Evolutionary conservation across 2,113 vertebrate species (phyloP), one percentile per base, ranked within the genome.

Genomic region (Burhinus oedicnemus): DNA sequence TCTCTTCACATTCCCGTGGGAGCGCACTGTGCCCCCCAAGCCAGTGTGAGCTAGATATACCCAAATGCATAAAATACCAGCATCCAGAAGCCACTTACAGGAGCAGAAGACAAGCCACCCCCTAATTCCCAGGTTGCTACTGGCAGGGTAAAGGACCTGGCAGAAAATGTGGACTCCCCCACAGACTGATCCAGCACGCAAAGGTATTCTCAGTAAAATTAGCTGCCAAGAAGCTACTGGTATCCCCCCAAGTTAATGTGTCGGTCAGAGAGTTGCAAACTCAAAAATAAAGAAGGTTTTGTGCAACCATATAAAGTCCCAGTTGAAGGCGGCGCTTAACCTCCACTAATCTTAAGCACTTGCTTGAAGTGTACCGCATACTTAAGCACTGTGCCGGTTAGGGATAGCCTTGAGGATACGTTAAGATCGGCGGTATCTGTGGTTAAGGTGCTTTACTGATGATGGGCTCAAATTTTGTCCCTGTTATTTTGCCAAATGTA

Each of bases 241-340:
- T 93, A 11, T 49, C n/a, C 34, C 54, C 91, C 49, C 74, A 70
- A 89, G 34, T 47, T 6, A 82, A 72, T 8, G 9, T 40, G n/a
- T 34, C 15, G 8, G 19, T 93, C 87, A 54, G 58, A 83, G 61
- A 72, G 22, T 64, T 34, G 54, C n/a, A 72, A 52, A 77, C 51
- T 58, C 30, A 61, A 87, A 89, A 94, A 69, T 77, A 76, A 81
- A 90, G 66, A 72, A 2, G 49, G 78, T 86, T 88, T 94, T 93
- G 26, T 92, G 64, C 72, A 91, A 60, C 55, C 2, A 1, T 25
- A 47, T 29, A 12, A 82, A 72, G 40, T 69, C 34, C 11, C 61
- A 57, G 2, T 11, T 85, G 69, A 89, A 75, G 0, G 0, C 5
- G 5, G 19, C 0, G 0, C 47, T 76, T 84, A 75, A 79, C 19